Evolutionary conservation across 2,113 vertebrate genomes (phyloP).

Genomic region (Serinus canaria): DNA sequence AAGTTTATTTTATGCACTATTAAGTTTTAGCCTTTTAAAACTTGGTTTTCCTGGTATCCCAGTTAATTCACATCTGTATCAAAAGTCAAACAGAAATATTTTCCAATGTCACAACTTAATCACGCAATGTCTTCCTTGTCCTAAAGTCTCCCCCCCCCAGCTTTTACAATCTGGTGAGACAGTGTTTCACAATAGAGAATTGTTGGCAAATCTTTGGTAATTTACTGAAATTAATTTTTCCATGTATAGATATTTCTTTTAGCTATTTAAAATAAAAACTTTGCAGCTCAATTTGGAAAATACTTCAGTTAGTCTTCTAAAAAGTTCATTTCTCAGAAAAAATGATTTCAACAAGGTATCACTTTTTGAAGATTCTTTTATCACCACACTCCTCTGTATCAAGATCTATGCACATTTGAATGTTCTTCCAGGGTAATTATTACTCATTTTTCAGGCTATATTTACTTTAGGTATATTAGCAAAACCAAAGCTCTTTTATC

Average conservation of each 20-base stretch:
- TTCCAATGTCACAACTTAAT: neutral
- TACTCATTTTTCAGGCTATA: neutral
- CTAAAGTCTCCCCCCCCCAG: neutral
- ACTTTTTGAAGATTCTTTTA: neutral
- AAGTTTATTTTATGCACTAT: neutral
- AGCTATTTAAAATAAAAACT: neutral
- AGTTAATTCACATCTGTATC: neutral
- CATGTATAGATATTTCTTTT: rapidly evolving
- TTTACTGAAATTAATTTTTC: neutral
- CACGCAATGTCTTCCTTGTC: neutral
- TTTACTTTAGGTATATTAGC: neutral
- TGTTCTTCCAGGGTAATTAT: neutral
- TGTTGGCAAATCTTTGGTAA: neutral
- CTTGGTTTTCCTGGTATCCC: neutral
- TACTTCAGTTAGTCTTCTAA: neutral
- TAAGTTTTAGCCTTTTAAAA: neutral
- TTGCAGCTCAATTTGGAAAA: neutral
- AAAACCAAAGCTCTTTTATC: neutral
- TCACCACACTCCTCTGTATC: neutral
- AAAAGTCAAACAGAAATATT: neutral
- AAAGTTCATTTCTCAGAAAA: neutral
- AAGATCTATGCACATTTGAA: neutral
- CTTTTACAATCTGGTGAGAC: neutral
- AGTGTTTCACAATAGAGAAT: rapidly evolving
- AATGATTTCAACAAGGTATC: neutral